These are phyloP conservation scores for Emydocephalus ijimae DNA, from an alignment of 2,113 vertebrate genomes.

Conservation along the genomic window DNA sequence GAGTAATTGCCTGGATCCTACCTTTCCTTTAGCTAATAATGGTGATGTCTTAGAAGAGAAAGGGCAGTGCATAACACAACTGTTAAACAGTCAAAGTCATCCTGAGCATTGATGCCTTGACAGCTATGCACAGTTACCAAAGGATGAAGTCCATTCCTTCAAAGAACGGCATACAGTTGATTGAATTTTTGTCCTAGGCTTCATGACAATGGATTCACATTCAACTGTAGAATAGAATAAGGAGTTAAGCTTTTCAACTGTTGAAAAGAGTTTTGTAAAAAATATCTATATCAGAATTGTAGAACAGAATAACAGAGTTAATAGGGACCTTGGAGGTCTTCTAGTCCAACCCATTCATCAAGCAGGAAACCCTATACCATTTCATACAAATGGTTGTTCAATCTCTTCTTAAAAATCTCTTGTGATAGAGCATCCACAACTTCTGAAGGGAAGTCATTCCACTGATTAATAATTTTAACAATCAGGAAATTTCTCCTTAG, in stretches of 20 bases:
- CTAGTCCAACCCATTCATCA: too few relatives aligned
- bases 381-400: too few relatives aligned
- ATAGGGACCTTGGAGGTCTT: too few relatives aligned
- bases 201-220: not conserved
- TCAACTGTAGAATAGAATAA: not conserved
- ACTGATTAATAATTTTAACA: too few relatives aligned
- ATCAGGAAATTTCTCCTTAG: too few relatives aligned
- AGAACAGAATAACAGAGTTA: too few relatives aligned
- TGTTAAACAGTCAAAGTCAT: not conserved
- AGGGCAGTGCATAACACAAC: not conserved
- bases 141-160: not conserved
- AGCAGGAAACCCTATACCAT: too few relatives aligned
- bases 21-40: not conserved
- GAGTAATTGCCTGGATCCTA: constrained; percentile 2
- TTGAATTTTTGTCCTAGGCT: not conserved
- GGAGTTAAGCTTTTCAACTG: not conserved
- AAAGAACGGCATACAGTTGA: not conserved
- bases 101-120: not conserved
- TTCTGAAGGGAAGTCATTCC: too few relatives aligned
- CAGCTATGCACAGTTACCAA: not conserved
- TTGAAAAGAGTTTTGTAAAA: not conserved
- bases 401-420: too few relatives aligned
- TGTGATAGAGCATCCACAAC: too few relatives aligned
- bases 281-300: not conserved
- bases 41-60: not conserved